Evolutionary conservation across 2,797 vertebrate species (phyloP), one percentile per base, ranked within the genome.

Genomic region (Phrynocephalus vlangalii): DNA sequence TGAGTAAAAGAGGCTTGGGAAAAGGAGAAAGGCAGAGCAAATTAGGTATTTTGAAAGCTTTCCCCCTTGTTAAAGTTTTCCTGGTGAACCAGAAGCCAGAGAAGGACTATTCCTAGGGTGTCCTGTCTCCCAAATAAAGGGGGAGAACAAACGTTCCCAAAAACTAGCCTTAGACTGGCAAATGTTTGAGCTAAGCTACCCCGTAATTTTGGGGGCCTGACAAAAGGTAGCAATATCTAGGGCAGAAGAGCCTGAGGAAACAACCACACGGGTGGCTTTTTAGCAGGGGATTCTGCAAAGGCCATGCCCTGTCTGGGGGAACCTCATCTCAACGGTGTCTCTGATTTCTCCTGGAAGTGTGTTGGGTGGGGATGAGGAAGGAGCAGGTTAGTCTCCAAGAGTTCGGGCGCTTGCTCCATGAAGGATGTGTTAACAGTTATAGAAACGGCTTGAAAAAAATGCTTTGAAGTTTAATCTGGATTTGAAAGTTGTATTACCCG

Each of bases 401-500:
- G 1, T 86, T 95, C 85, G 91, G 93, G 94, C 94, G 92, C 92
- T 95, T 83, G 89, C 92, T 93, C 95, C 93, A 95, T 96, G 95
- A 96, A 90, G 95, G 95, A 96, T 96, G 95, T 95, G 83, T 82
- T 88, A 93, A 95, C 95, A 95, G 92, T 93, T 96, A 91, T 86
- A 93, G 93, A 94, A 90, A 85, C 52, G 91, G 93, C 95, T 80
- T 94, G 95, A 94, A 95, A 88, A 88, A 88, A 95, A 96, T 93
- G 95, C 94, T 95, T 96, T 94, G 94, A 66, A 90, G 92, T 94
- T 96, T 95, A 96, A 93, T 94, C 95, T 95, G 96, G 95, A 83
- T 90, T 94, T 94, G 96, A 96, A 95, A 95, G 94, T 95, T 95
- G 96, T 91, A 94, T 96, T 95, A 96, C 96, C 96, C 96, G 96